Conservation (phyloP, 2,113 vertebrate genomes). For the Hepsetus odoe region DNA sequence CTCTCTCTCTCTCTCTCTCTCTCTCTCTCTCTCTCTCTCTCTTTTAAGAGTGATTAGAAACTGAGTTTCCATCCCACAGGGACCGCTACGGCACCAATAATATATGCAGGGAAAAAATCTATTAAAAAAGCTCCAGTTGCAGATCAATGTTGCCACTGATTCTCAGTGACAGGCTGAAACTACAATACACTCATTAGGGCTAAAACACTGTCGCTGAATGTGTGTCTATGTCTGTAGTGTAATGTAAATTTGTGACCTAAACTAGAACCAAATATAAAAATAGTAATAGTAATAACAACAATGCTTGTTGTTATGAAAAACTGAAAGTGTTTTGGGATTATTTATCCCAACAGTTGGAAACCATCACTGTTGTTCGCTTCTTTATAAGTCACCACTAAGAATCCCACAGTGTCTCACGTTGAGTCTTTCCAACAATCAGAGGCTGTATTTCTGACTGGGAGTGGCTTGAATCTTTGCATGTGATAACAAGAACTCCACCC, state of each 20-base stretch:
- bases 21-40: constrained; percentile 17
- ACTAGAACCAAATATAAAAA: too few relatives aligned
- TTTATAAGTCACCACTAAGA: too few relatives aligned
- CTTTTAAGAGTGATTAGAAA: constrained; percentile 14
- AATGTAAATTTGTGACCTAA: background rate
- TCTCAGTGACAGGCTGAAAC: constrained; percentile 20
- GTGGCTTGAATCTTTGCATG: too few relatives aligned
- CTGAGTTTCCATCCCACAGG: background rate
- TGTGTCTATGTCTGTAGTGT: background rate
- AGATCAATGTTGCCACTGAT: constrained; percentile 3
- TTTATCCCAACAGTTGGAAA: too few relatives aligned
- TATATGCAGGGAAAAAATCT: constrained; percentile 11
- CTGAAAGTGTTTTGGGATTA: too few relatives aligned
- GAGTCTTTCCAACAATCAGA: too few relatives aligned
- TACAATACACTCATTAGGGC: constrained; percentile 33
- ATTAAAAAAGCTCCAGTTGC: constrained; percentile 20
- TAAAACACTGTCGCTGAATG: background rate
- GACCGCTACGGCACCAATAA: constrained; percentile 11
- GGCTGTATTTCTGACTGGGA: too few relatives aligned
- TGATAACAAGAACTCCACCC: too few relatives aligned
- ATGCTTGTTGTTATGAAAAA: too few relatives aligned
- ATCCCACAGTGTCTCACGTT: too few relatives aligned
- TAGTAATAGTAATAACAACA: too few relatives aligned
- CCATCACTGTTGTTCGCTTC: too few relatives aligned
- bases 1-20: background rate